Evolutionary conservation across 2,888 invertebrate species (phyloP), one percentile per base, ranked within the genome.

Genomic region (Pandemis heparana): DNA sequence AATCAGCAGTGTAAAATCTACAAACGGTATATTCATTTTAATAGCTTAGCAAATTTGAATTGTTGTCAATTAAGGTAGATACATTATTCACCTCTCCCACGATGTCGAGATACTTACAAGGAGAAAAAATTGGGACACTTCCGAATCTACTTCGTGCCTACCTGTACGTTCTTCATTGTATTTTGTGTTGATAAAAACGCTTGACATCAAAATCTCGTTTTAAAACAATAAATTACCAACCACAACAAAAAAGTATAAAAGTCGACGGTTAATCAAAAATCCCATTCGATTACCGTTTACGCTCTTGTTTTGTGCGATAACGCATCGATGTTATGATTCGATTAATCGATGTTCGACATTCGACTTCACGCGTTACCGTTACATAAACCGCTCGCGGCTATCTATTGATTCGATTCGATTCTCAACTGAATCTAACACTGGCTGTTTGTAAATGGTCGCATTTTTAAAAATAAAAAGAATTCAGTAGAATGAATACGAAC

Each of bases 321-420:
- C 51, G 63, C 60, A 63, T 75, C 60, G 75, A 77, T 75, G 71
- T 76, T 80, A 76, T 71, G 41, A 71, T 70, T 53, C 77, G 74
- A 81, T 75, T 78, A 80, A 80, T 78, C 74, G 78, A 78, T 78
- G 77, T 77, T 76, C 78, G 76, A 82, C 79, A 80, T 76, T 70
- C 59, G 61, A 75, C 68, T 76, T 75, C 76, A 76, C 75, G 76
- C 77, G 75, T 74, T 74, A 79, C 83, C 82, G 81, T 82, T 82
- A 81, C 80, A 76, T 79, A 79, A 82, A 77, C 74, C 75, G 78
- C 77, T 82, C 77, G 76, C 77, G 75, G 79, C 75, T 74, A 79
- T 77, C 75, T 75, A 80, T 77, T 81, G 78, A 81, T 80, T 79
- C 74, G 78, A 81, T 82, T 81, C 79, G 79, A 81, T 81, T 79